Percentiles rank a stretch among this genome's conserved stretches.
phyloP scores from a whole-genome alignment of 2,888 invertebrate genomes.

The Sacculina carcini region DNA sequence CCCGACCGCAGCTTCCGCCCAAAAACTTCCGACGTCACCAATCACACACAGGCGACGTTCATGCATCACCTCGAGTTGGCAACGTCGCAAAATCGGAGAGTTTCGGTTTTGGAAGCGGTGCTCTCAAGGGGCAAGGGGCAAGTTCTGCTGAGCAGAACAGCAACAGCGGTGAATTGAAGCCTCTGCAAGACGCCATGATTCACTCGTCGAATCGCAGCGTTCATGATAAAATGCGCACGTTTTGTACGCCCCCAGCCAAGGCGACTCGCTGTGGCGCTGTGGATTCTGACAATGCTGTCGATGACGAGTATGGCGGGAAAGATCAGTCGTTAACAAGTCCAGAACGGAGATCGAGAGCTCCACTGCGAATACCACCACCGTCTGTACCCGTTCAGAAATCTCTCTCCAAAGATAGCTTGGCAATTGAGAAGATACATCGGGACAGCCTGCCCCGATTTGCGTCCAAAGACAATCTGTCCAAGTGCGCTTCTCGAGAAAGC shows the following conservation, averaged over 20 bases:
- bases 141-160: too few species aligned
- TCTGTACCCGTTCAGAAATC: background rate
- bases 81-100: background rate
- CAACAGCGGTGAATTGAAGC: too few species aligned
- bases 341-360: background rate
- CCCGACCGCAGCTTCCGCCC: constrained; percentile 21
- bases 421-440: background rate
- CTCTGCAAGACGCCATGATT: too few species aligned
- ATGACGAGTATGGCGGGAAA: background rate
- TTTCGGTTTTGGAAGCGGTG: background rate
- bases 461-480: background rate
- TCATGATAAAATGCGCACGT: too few species aligned
- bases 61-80: background rate
- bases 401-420: background rate
- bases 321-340: background rate
- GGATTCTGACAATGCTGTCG: background rate
- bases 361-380: background rate
- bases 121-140: background rate
- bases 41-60: background rate
- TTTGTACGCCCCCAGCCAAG: too few species aligned
- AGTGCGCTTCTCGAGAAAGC: background rate
- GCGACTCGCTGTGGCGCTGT: background rate
- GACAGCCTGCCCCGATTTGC: background rate
- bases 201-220: too few species aligned
- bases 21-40: constrained; percentile 17